Base-by-base conservation (phyloP, 2,113 vertebrate genomes). In the Oreochromis tanganicae region DNA sequence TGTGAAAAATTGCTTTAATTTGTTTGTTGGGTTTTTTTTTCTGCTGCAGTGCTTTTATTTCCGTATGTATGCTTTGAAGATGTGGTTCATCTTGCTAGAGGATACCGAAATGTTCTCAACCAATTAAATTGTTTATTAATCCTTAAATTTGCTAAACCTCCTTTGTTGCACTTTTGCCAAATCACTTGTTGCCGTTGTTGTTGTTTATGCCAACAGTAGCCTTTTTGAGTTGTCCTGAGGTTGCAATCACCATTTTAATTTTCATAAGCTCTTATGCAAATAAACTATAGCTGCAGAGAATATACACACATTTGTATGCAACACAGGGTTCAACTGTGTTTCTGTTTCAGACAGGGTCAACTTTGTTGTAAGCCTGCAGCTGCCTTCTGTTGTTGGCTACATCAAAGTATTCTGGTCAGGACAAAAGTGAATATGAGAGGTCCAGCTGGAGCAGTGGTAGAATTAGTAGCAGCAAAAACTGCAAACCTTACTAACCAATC, bases 221-320 rank as follows among this genome's bases (percentile, higher is more conserved):
- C 73, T n/a, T 52, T 90, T 88, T 73, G 36, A 46, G 29, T 73
- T 87, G 81, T 56, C 59, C 63, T 78, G 24, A 50, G 52, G 59
- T 82, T 61, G 71, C 38, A 83, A 55, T 87, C 57, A 50, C 27
- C 11, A 32, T 57, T 88, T 61, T 84, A 83, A 57, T 87, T 90
- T 87, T 79, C 66, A 82, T 9, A 21, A 81, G 79, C 63, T 90
- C 52, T 80, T 75, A 91, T 91, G 83, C 81, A 89, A 88, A 88
- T 84, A 52, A 46, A 59, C 24, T 41, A 43, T 84, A 48, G 52
- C 88, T 56, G 86, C 48, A 59, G 63, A 83, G 50, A 83, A 85
- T 56, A 81, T 48, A 21, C 7, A 48, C 55, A 50, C 32, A 91
- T 91, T 92, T 90, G 92, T 81, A 90, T 94, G 92, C 86, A 46